Evolutionary conservation across 2,797 vertebrate species (phyloP).

Genomic region (Simalia tracyae): DNA sequence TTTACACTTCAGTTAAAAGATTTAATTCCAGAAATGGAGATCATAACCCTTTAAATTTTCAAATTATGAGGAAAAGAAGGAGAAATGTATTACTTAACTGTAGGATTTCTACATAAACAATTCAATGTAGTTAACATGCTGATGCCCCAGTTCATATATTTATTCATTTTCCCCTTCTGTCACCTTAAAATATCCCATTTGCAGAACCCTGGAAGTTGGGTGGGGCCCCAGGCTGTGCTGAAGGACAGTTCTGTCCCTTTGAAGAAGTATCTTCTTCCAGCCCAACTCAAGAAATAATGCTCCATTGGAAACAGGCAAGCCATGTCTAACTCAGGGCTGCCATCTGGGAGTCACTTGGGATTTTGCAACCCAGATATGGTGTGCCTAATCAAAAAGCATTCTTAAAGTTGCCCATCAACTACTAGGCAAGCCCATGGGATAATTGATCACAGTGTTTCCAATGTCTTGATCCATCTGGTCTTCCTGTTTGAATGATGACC

Average conservation of each 20-base stretch:
- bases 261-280: not conserved
- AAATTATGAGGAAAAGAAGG: not conserved
- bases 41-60: not conserved
- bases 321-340: no score
- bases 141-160: not conserved
- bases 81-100: not conserved
- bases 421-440: not conserved
- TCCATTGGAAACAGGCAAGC: not conserved
- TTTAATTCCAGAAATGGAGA: not conserved
- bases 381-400: not conserved
- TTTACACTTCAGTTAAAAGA: not conserved
- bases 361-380: not conserved
- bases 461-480: not conserved
- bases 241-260: not conserved
- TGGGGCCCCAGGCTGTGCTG: not conserved
- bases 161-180: not conserved
- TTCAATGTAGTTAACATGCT: not conserved
- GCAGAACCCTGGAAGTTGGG: not conserved
- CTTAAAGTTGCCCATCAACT: not conserved
- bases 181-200: not conserved
- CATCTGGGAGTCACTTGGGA: not conserved
- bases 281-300: not conserved
- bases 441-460: not conserved
- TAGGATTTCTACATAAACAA: not conserved
- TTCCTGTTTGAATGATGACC: not conserved